Percentiles rank a stretch among this genome's conserved stretches.
Evolutionary conservation across 1,140 invertebrate species (phyloP).

Genomic region (Nasonia giraulti): DNA sequence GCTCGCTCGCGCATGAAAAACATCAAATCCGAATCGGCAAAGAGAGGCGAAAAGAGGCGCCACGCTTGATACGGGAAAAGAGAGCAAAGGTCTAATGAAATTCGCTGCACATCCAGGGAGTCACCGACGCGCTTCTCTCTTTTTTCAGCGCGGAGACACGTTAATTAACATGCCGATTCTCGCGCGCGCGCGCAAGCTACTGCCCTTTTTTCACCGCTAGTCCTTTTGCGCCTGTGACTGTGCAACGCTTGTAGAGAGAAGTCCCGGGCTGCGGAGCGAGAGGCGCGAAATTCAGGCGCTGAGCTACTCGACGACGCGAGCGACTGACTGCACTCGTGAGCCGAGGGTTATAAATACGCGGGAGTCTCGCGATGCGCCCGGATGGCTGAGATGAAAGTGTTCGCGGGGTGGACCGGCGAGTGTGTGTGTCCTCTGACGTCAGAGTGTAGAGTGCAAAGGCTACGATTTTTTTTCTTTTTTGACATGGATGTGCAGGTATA

Average conservation of each 20-base stretch:
- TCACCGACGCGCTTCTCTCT: constrained; percentile 27
- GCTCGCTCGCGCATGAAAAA: background rate
- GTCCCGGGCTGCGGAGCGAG: background rate
- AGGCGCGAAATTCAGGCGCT: constrained; percentile 36
- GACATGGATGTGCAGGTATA: no score
- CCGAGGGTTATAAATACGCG: constrained; percentile 4
- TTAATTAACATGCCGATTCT: constrained; percentile 46
- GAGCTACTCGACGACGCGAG: constrained; percentile 2
- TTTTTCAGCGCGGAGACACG: background rate
- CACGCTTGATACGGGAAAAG: constrained; percentile 6
- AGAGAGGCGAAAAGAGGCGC: constrained; percentile 11
- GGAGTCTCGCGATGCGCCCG: background rate
- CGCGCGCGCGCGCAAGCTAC: background rate
- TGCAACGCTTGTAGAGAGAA: background rate
- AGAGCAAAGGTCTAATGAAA: constrained; percentile 27
- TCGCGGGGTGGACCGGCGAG: background rate
- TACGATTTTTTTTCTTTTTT: background rate
- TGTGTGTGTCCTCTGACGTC: background rate
- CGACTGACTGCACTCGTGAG: background rate
- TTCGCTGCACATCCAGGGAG: constrained; percentile 21
- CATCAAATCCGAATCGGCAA: background rate
- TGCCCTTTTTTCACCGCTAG: background rate
- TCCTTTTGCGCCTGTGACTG: background rate
- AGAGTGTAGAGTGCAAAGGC: background rate
- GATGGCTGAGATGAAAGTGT: constrained; percentile 1